phyloP scores from a whole-genome alignment of 2,888 invertebrate genomes.

The Pristionchus maxplancki region DNA sequence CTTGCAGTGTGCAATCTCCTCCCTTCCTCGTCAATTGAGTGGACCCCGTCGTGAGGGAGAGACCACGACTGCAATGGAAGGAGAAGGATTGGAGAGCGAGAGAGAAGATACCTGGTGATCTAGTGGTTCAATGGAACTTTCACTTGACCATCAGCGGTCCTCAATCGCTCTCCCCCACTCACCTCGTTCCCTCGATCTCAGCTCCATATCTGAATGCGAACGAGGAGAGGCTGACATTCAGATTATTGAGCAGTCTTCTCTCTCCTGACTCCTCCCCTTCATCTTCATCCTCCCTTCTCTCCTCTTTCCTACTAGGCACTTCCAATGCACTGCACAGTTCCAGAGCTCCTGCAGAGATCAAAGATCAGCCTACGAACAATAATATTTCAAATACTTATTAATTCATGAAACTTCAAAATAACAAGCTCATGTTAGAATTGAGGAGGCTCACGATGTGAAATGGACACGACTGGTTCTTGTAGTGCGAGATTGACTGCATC shows the following conservation, averaged over 20 bases:
- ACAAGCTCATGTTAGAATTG: neutral
- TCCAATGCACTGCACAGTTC: slow-evolving; percentile 27
- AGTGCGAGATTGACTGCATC: slow-evolving; percentile 26
- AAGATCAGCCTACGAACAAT: neutral
- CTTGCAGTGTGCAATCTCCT: neutral
- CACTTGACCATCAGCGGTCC: neutral
- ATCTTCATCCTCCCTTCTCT: neutral
- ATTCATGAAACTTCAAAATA: neutral
- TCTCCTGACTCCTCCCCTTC: neutral
- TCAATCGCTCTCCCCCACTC: too few relatives aligned
- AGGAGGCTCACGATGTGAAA: slow-evolving; percentile 37
- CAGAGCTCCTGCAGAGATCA: neutral
- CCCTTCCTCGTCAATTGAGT: slow-evolving; percentile 11
- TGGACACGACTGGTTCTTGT: slow-evolving; percentile 13
- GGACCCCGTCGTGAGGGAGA: slow-evolving; percentile 3
- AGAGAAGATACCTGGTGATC: neutral
- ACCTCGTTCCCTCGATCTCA: slow-evolving; percentile 33
- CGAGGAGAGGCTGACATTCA: neutral
- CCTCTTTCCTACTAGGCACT: neutral
- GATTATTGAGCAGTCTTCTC: slow-evolving; percentile 21
- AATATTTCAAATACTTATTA: neutral
- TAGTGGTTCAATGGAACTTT: neutral
- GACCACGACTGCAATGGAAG: slow-evolving; percentile 26
- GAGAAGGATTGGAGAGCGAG: neutral
- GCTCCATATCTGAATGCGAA: slow-evolving; percentile 45